Evolutionary conservation across 2,888 invertebrate genomes (phyloP).

Genomic region (Diabrotica balteata): DNA sequence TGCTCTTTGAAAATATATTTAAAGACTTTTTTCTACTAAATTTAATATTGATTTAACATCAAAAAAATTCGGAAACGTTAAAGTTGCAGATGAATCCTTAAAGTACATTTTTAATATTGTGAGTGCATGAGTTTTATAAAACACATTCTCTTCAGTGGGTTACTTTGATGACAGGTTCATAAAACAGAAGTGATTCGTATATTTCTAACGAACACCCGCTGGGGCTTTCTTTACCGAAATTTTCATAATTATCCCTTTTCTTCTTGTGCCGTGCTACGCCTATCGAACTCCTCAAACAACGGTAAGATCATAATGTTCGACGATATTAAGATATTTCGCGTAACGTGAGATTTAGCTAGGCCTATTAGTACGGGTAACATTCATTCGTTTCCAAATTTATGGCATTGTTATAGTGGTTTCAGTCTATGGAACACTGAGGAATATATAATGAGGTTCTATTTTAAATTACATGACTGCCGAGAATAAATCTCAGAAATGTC

Average conservation of each 20-base stretch:
- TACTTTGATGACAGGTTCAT: too few relatives aligned
- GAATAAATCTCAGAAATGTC: conserved; percentile 35
- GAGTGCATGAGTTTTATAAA: too few relatives aligned
- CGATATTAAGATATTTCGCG: conserved; percentile 7
- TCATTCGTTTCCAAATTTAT: conserved; percentile 21
- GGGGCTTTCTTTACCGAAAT: not conserved
- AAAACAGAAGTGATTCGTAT: too few relatives aligned
- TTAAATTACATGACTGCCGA: conserved; percentile 33
- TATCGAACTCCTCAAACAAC: not conserved
- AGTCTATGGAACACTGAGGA: conserved; percentile 21
- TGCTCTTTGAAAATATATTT: too few relatives aligned
- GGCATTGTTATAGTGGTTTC: conserved; percentile 20
- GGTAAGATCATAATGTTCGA: not conserved
- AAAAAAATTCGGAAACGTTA: too few relatives aligned
- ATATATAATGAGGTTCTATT: conserved; percentile 28
- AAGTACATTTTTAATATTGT: too few relatives aligned
- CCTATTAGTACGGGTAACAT: conserved; percentile 16
- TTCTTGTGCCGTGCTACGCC: too few relatives aligned
- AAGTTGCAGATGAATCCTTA: too few relatives aligned
- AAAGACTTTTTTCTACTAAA: too few relatives aligned
- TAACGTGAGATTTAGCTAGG: conserved; percentile 9
- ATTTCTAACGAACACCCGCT: too few relatives aligned
- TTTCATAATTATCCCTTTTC: not conserved
- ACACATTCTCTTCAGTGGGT: too few relatives aligned
- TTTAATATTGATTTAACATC: too few relatives aligned